Evolutionary conservation across 2,797 vertebrate species (phyloP).

Genomic region (Schizopygopsis pylzovi): DNA sequence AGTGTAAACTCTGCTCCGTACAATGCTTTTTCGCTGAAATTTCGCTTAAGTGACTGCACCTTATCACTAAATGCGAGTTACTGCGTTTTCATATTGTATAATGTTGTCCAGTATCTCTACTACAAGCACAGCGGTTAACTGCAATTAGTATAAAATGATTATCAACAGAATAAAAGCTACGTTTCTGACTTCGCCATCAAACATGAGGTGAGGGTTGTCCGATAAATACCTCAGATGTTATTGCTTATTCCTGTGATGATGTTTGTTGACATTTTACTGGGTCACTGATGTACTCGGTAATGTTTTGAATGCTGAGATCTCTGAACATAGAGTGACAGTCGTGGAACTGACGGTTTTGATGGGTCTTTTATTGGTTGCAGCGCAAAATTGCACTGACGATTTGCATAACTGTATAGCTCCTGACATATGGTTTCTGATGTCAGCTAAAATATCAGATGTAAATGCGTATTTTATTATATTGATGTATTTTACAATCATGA

Average conservation of each 20-base stretch:
- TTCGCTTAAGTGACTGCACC: not conserved
- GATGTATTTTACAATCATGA: conserved; percentile 75
- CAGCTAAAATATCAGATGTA: conserved; percentile 70
- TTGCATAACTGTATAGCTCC: conserved; percentile 45
- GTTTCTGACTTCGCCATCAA: not conserved
- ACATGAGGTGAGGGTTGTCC: conserved; percentile 2
- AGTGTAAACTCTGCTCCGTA: not conserved
- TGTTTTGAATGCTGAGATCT: conserved; percentile 1
- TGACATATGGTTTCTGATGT: conserved; percentile 66
- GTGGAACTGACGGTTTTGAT: conserved; percentile 12
- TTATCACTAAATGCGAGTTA: not conserved
- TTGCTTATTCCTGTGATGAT: conserved; percentile 1
- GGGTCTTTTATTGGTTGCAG: conserved; percentile 25
- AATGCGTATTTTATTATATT: conserved; percentile 77
- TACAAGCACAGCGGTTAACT: conserved; percentile 16
- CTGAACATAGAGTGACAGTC: conserved; percentile 46
- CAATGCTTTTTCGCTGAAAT: not conserved
- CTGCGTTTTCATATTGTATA: not conserved
- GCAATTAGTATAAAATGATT: not conserved
- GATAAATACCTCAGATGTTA: conserved; percentile 68
- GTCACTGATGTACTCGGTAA: not conserved
- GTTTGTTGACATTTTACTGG: not conserved
- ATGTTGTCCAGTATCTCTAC: not conserved
- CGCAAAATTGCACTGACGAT: conserved; percentile 68
- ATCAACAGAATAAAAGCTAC: not conserved